Evolutionary conservation across 2,888 invertebrate species (phyloP).

Genomic region (Falcaria lacertinaria): DNA sequence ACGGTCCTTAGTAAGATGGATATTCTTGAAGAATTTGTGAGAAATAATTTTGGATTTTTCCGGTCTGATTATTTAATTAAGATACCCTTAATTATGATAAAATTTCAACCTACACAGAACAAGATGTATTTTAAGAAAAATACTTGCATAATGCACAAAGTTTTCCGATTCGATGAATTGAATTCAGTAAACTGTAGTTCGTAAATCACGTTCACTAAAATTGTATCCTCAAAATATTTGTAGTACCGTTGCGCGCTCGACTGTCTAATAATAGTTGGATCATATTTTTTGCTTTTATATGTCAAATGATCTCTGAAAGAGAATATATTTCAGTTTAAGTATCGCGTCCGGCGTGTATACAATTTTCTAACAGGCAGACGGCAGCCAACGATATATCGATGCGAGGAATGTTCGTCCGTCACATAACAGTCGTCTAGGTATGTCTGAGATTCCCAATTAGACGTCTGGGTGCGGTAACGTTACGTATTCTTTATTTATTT

Average conservation of each 20-base stretch:
- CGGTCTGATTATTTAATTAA: not conserved
- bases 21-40: too few relatives aligned
- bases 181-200: not conserved
- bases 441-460: constrained; percentile 53
- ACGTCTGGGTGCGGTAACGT: constrained; percentile 27
- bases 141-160: not conserved
- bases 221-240: not conserved
- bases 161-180: too few relatives aligned
- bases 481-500: not conserved
- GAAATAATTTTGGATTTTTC: too few relatives aligned
- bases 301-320: constrained; percentile 3
- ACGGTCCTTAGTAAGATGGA: too few relatives aligned
- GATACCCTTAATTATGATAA: too few relatives aligned
- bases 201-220: not conserved
- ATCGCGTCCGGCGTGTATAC: constrained; percentile 2
- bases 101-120: too few relatives aligned
- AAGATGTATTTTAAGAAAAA: constrained; percentile 4
- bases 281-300: not conserved
- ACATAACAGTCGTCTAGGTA: constrained; percentile 56
- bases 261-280: not conserved
- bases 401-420: constrained; percentile 61
- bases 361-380: constrained; percentile 18
- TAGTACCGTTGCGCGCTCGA: constrained; percentile 4
- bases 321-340: constrained; percentile 18
- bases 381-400: constrained; percentile 38